Conservation (phyloP, 2,797 vertebrate genomes). For the Pelobates cultripes region DNA sequence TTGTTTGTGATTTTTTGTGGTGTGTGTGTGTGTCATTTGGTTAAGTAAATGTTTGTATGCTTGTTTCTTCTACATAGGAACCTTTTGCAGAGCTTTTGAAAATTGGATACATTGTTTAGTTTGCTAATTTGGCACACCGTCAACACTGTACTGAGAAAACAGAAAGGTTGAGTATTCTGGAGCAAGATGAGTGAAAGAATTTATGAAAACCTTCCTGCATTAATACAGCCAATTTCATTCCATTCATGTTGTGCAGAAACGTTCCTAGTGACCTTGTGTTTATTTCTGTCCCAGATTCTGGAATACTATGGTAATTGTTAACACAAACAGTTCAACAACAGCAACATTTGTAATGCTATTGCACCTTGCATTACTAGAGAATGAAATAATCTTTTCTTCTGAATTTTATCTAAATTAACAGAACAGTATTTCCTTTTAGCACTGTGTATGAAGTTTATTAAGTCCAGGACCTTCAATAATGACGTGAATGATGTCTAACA, state of each 20-base stretch:
- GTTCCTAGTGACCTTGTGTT: constrained; percentile 73
- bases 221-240: constrained; percentile 17
- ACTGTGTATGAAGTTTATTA: too few relatives aligned
- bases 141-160: constrained; percentile 29
- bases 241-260: constrained; percentile 26
- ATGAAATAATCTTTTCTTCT: too few relatives aligned
- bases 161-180: constrained; percentile 36
- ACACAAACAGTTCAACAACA: neutral
- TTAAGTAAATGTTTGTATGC: neutral
- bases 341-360: neutral
- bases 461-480: too few relatives aligned
- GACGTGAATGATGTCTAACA: too few relatives aligned
- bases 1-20: constrained; percentile 11
- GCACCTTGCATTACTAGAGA: neutral
- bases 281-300: constrained; percentile 67
- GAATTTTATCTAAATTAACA: too few relatives aligned
- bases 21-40: constrained; percentile 9
- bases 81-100: constrained; percentile 29
- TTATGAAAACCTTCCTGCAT: constrained; percentile 43
- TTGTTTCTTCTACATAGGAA: constrained; percentile 39
- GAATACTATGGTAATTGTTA: neutral
- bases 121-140: constrained; percentile 33
- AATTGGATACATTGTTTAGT: constrained; percentile 37
- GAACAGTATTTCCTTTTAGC: too few relatives aligned
- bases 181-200: constrained; percentile 34